Evolutionary conservation across 2,113 vertebrate species (phyloP).

Genomic region (Gymnobelideus leadbeateri): DNA sequence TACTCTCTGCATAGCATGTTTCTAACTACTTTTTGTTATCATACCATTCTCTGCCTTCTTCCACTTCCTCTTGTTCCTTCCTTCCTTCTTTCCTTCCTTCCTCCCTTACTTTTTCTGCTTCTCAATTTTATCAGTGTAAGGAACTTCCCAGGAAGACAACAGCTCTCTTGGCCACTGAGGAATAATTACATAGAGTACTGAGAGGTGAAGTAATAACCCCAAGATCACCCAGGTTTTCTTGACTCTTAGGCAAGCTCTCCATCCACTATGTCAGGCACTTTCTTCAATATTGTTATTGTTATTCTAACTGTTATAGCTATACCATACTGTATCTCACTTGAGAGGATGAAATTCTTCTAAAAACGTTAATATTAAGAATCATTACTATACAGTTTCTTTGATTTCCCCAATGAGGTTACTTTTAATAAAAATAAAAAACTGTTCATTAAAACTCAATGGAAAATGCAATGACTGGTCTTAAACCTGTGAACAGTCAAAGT

Average conservation of each 20-base stretch:
- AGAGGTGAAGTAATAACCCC: not conserved
- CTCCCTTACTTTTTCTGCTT: not conserved
- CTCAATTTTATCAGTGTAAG: not conserved
- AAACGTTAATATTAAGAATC: not conserved
- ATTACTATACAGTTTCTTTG: not conserved
- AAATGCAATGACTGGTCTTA: not conserved
- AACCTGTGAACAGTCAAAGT: not conserved
- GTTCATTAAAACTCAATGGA: not conserved
- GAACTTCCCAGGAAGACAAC: not conserved
- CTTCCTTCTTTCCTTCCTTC: too few relatives aligned
- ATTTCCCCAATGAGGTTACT: not conserved
- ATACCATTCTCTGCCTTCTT: not conserved
- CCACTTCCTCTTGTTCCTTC: not conserved
- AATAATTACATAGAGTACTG: not conserved
- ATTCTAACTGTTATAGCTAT: not conserved
- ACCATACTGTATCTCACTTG: not conserved
- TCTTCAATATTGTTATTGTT: not conserved
- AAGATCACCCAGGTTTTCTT: accelerated
- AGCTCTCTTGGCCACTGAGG: not conserved
- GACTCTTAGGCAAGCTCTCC: not conserved
- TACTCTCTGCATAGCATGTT: not conserved
- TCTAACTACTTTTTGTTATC: not conserved
- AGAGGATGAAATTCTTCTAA: not conserved
- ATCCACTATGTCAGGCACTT: not conserved
- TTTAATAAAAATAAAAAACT: not conserved